Conservation (phyloP, 2,113 vertebrate genomes). For the Cinclus cinclus region DNA sequence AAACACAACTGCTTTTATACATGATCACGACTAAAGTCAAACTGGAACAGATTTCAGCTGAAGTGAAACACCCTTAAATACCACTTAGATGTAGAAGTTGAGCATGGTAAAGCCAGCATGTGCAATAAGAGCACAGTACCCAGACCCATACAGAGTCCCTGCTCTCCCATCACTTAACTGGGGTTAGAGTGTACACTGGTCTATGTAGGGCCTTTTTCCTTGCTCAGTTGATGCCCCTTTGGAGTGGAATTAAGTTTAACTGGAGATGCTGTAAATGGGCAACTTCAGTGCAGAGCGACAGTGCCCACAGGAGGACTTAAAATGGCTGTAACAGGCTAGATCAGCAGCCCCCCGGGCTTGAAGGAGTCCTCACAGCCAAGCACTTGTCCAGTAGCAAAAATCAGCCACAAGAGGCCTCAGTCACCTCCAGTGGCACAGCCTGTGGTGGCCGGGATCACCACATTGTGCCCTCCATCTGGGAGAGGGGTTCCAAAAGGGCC, state of each 20-base stretch:
- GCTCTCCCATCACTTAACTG: neutral
- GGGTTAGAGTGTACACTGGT: rapidly evolving
- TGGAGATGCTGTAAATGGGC: neutral
- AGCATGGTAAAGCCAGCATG: neutral
- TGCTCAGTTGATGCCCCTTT: neutral
- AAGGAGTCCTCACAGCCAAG: neutral
- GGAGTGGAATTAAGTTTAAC: neutral
- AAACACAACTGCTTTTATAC: neutral
- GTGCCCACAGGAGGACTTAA: neutral
- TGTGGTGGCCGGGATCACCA: neutral
- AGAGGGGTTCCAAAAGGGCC: neutral
- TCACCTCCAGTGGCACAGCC: neutral
- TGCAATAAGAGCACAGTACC: neutral
- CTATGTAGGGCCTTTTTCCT: neutral
- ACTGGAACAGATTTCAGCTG: neutral
- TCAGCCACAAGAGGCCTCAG: neutral
- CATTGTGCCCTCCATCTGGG: rapidly evolving
- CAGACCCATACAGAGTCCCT: neutral
- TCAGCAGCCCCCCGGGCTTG: neutral
- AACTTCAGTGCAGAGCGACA: neutral
- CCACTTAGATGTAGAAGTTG: neutral
- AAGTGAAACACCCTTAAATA: neutral
- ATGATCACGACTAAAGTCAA: neutral
- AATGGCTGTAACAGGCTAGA: neutral
- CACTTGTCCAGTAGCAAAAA: neutral